Conservation (phyloP, 1,140 invertebrate species). For the Brachionus asplanchnoidis region DNA sequence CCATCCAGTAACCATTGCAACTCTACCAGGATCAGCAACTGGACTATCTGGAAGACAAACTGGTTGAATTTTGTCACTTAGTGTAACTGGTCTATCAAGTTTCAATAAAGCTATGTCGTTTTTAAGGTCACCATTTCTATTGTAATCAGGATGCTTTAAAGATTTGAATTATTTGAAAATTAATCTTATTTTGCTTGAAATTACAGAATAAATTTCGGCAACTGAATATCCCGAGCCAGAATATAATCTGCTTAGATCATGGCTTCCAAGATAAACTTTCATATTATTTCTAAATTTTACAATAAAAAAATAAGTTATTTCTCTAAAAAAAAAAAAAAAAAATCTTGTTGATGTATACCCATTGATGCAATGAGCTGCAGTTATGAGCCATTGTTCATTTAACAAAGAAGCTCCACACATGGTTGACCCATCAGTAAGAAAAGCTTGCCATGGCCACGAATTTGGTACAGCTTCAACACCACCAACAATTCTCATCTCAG, state of each 20-base stretch:
- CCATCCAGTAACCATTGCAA: constrained; percentile 37
- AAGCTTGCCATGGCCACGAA: constrained; percentile 44
- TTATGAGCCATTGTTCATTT: constrained; percentile 23
- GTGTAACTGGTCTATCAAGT: constrained; percentile 58
- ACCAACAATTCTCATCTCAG: constrained; percentile 42
- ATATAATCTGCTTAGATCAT: neutral
- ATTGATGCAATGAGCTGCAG: constrained; percentile 22
- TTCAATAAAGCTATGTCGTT: constrained; percentile 66
- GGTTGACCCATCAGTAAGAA: neutral
- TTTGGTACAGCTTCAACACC: constrained; percentile 42
- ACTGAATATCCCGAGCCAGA: neutral
- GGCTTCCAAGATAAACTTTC: constrained; percentile 1
- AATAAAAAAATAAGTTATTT: neutral
- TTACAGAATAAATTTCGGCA: constrained; percentile 8
- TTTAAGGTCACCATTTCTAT: constrained; percentile 46
- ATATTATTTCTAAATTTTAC: neutral
- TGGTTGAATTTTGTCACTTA: constrained; percentile 61
- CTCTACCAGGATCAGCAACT: constrained; percentile 24
- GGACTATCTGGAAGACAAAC: constrained; percentile 62
- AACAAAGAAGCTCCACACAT: constrained; percentile 27
- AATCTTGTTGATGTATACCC: neutral
- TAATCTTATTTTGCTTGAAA: neutral
- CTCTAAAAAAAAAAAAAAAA: neutral
- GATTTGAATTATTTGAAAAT: neutral
- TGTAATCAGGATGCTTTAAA: constrained; percentile 44